Base-by-base conservation (phyloP, 2,113 vertebrate species). In the Herpailurus yagouaroundi region DNA sequence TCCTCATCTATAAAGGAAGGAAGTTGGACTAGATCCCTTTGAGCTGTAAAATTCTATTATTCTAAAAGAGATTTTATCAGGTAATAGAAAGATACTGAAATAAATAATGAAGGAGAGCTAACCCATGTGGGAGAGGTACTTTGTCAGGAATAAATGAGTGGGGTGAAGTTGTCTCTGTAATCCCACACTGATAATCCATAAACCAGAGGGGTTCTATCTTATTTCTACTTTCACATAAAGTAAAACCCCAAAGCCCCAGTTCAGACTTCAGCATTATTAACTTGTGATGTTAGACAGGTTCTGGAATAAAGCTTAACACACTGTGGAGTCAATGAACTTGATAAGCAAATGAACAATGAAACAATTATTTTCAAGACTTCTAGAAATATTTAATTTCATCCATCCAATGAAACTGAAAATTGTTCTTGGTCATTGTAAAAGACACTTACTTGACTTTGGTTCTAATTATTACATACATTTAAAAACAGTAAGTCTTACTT, bases 321-420 rank as follows among this genome's bases (percentile, higher is more conserved):
- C 71, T 94, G 23, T 89, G 63, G 82, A 95, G 89, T 80, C 91
- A 96, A 3, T 97, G 85, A 95, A 97, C 50, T 84, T 91, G 93
- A 95, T 97, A 97, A 97, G 94, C 74, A 97, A 96, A 93, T 97
- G 93, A 97, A 95, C 91, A 97, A 96, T 94, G 89, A 97, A 98
- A 91, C 84, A 94, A 91, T 92, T 97, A 91, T 93, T 95, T 96
- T 89, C 74, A 95, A 97, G 80, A 33, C 69, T 66, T 95, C 92
- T 52, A 93, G 66, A 97, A 97, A 97, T 94, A 93, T 64, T 94
- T 96, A 76, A 96, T 96, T 97, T 96, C 90, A 97, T 79, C 52
- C 18, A 96, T 85, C 79, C 66, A 81, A 12, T 85, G 31, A 96
- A 96, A 92, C 41, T 76, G 11, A 25, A 94, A 84, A 96, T 77